Evolutionary conservation across 2,888 invertebrate species (phyloP).

Genomic region (Zonitis immaculata): DNA sequence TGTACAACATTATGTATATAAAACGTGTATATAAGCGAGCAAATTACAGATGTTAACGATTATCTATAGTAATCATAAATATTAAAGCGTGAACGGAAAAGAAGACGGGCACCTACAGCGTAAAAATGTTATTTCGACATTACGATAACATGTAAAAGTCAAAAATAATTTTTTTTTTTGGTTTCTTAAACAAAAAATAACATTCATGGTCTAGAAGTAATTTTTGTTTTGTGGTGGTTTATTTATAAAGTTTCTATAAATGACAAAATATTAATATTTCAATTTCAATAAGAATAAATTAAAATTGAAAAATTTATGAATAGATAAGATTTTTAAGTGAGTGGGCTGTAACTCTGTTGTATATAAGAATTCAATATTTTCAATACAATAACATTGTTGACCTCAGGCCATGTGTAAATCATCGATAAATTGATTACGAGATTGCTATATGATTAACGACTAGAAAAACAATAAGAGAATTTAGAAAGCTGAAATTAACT

Average conservation of each 20-base stretch:
- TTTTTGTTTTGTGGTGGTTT: no score
- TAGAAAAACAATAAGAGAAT: neutral
- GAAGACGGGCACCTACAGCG: constrained; percentile 34
- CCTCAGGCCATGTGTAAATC: neutral
- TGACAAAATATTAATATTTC: no score
- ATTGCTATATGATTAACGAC: neutral
- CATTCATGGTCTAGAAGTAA: no score
- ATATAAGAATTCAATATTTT: neutral
- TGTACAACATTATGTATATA: neutral
- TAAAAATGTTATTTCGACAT: constrained; percentile 23
- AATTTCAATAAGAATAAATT: neutral
- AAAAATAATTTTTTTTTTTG: no score
- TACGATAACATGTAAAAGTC: constrained; percentile 14
- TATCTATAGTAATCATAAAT: constrained; percentile 34
- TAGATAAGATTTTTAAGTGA: neutral
- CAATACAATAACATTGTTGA: neutral
- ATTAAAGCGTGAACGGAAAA: constrained; percentile 29
- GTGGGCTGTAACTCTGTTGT: neutral
- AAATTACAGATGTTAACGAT: constrained; percentile 37
- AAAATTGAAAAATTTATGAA: neutral
- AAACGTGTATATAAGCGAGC: constrained; percentile 10
- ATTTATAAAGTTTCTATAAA: no score
- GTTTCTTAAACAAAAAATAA: no score
- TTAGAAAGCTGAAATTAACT: neutral
- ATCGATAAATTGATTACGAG: neutral